A percentile compares a stretch with the other conserved stretches of the same genome.
Evolutionary conservation across 2,888 invertebrate genomes (phyloP).

Genomic region (Adelphocoris suturalis): DNA sequence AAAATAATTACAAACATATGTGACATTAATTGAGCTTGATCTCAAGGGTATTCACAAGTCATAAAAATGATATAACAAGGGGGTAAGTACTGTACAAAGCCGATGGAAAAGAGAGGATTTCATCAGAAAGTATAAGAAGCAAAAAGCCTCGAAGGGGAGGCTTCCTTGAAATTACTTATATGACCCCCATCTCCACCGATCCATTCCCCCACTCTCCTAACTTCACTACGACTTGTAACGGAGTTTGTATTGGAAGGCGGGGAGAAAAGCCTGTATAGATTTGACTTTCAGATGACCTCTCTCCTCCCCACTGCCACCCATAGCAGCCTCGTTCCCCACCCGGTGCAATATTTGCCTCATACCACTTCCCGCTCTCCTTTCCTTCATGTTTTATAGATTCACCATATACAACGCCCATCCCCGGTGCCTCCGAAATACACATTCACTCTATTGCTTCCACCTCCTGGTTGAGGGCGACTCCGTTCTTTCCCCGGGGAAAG

Average conservation of each 20-base stretch:
- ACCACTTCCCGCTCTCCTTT: constrained; percentile 44
- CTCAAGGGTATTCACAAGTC: neutral
- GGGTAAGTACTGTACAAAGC: neutral
- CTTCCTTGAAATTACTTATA: constrained; percentile 40
- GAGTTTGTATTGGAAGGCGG: constrained; percentile 52
- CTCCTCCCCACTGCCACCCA: neutral
- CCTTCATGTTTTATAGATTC: constrained; percentile 70
- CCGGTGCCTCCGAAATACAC: constrained; percentile 43
- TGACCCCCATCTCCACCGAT: neutral
- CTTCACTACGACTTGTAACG: constrained; percentile 56
- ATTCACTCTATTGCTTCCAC: constrained; percentile 45
- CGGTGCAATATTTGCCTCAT: constrained; percentile 63
- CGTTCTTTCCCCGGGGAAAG: neutral
- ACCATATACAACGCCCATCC: constrained; percentile 62
- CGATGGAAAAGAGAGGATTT: neutral
- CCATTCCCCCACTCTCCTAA: neutral
- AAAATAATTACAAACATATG: neutral
- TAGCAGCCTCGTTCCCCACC: constrained; percentile 30
- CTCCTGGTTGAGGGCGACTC: neutral
- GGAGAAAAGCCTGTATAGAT: constrained; percentile 50
- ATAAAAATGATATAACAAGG: neutral
- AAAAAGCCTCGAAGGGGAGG: neutral
- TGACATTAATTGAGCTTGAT: neutral
- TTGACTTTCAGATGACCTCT: constrained; percentile 57
- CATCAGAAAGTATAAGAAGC: neutral